A percentile compares a stretch with the other conserved stretches of the same genome.
Evolutionary conservation across 2,797 vertebrate genomes (phyloP).

Genomic region (Acipenser oxyrinchus): DNA sequence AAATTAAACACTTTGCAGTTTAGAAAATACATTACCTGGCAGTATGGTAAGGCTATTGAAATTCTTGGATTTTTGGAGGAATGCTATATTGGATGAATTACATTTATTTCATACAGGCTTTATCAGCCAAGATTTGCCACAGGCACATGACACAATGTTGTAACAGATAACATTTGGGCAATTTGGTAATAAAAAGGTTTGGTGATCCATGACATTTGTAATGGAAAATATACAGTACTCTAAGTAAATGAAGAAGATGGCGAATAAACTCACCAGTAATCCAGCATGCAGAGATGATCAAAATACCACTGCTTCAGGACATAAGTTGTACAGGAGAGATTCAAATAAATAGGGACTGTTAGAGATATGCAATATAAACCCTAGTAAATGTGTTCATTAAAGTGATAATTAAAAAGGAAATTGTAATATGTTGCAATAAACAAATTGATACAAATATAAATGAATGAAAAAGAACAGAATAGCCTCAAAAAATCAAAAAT

Average conservation of each 20-base stretch:
- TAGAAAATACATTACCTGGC: no score
- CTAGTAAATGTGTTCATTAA: neutral
- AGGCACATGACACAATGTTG: no score
- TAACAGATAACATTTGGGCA: no score
- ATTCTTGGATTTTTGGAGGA: no score
- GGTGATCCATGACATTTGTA: no score
- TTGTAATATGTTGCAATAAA: neutral
- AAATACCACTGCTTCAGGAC: neutral
- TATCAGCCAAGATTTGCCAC: no score
- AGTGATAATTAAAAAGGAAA: neutral
- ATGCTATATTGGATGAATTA: no score
- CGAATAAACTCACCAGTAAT: neutral
- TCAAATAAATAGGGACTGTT: neutral
- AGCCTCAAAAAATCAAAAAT: conserved; percentile 39
- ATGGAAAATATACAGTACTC: no score
- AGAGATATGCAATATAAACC: neutral
- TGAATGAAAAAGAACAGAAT: conserved; percentile 10
- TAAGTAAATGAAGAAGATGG: conserved; percentile 4
- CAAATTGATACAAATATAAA: neutral
- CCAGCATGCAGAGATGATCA: neutral
- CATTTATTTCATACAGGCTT: no score
- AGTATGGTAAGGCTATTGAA: no score
- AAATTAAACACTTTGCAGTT: no score
- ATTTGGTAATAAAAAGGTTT: no score
- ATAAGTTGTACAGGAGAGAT: neutral